Conservation (phyloP, 1,140 invertebrate genomes). For the Drosophila athabasca region DNA sequence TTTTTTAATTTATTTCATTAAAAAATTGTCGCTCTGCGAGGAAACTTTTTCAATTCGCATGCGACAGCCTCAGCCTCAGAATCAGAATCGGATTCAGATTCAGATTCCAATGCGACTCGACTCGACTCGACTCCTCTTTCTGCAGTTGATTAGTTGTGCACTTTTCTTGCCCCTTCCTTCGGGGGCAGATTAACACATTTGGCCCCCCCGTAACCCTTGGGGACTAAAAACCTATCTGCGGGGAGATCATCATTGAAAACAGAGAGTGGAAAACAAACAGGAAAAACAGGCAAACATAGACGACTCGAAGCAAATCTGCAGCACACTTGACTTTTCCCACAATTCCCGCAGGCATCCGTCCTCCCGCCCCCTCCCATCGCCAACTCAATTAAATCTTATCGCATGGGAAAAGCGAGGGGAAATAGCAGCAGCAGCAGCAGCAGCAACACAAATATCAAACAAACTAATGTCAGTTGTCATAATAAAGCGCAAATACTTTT, state of each 20-base stretch:
- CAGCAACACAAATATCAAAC: conserved; percentile 78
- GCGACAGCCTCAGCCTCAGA: conserved; percentile 48
- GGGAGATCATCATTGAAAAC: conserved; percentile 61
- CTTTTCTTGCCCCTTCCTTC: conserved; percentile 12
- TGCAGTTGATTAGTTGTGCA: conserved; percentile 76
- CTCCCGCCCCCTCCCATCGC: conserved; percentile 7
- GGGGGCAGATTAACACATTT: conserved; percentile 55
- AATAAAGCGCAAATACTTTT: conserved; percentile 82
- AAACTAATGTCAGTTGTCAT: conserved; percentile 82
- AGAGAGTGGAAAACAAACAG: conserved; percentile 40
- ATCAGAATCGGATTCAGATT: conserved; percentile 23
- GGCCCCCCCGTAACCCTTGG: conserved; percentile 36
- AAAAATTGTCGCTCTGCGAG: conserved; percentile 43
- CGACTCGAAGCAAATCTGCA: conserved; percentile 48
- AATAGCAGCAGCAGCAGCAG: conserved; percentile 22
- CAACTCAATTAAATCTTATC: conserved; percentile 82
- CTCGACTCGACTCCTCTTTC: conserved; percentile 12
- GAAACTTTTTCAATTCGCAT: conserved; percentile 76
- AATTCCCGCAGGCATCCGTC: conserved; percentile 61
- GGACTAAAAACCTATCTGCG: conserved; percentile 39
- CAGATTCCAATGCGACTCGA: too few species aligned
- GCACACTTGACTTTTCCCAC: conserved; percentile 79
- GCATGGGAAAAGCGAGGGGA: conserved; percentile 16
- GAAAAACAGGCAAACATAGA: conserved; percentile 34
- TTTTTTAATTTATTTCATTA: conserved; percentile 80